Conservation (phyloP, 2,797 vertebrate species). For the Champsocephalus gunnari region DNA sequence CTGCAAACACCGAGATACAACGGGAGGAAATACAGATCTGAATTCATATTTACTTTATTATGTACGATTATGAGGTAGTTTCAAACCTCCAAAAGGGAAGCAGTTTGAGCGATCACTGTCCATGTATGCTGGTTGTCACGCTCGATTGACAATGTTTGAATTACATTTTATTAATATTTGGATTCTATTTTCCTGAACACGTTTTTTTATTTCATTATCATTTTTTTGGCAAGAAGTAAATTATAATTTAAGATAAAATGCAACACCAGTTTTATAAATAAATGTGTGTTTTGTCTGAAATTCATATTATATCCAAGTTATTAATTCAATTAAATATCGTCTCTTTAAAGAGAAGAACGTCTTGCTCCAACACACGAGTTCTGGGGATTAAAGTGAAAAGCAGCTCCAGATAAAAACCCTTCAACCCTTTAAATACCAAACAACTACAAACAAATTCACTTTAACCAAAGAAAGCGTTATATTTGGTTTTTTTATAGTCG, state of each 20-base stretch:
- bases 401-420: neutral
- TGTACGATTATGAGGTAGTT: conserved; percentile 1
- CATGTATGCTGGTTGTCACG: neutral
- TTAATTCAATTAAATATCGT: neutral
- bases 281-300: neutral
- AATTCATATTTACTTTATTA: conserved; percentile 1
- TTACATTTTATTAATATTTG: neutral
- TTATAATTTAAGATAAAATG: neutral
- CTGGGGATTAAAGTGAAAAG: conserved; percentile 10
- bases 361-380: neutral
- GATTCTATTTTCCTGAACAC: neutral
- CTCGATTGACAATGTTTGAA: neutral
- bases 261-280: neutral
- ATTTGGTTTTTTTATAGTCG: neutral
- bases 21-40: neutral
- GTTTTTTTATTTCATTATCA: neutral
- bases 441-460: neutral
- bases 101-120: neutral
- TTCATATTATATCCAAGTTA: neutral
- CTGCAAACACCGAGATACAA: neutral
- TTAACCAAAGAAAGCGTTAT: no score
- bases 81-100: neutral
- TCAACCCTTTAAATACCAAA: neutral
- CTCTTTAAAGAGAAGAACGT: neutral
- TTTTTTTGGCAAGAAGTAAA: neutral